Conservation (phyloP, 1,140 invertebrate genomes). For the Trichogramma pretiosum region DNA sequence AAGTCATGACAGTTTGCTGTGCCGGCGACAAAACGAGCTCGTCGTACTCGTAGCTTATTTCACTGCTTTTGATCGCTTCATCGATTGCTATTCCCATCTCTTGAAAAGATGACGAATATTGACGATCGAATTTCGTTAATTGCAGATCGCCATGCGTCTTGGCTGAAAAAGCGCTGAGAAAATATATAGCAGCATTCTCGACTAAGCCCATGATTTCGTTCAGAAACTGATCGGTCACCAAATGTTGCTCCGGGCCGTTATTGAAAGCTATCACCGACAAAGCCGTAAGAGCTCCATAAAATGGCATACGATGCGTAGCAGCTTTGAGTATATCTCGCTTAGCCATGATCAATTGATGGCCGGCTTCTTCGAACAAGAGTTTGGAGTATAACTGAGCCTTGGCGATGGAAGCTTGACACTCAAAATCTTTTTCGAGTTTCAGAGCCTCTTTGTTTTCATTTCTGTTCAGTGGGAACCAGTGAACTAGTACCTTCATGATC, state of each 20-base stretch:
- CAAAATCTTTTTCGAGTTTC: neutral
- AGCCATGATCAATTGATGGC: constrained; percentile 29
- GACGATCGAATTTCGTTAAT: neutral
- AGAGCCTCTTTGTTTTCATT: neutral
- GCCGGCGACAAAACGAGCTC: constrained; percentile 49
- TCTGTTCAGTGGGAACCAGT: constrained; percentile 21
- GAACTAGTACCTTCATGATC: constrained; percentile 37
- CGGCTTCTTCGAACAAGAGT: constrained; percentile 28
- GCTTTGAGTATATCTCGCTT: constrained; percentile 40
- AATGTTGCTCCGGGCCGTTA: constrained; percentile 17
- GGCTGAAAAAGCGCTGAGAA: constrained; percentile 35
- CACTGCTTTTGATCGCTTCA: constrained; percentile 30
- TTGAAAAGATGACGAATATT: constrained; percentile 51
- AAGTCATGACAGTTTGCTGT: constrained; percentile 60
- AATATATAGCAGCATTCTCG: constrained; percentile 34
- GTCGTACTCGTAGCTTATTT: constrained; percentile 32
- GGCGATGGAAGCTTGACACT: neutral
- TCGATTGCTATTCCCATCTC: constrained; percentile 52
- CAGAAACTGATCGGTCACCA: constrained; percentile 19
- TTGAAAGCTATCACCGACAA: constrained; percentile 27
- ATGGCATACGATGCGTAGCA: constrained; percentile 29
- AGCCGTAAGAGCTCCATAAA: constrained; percentile 36
- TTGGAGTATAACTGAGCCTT: constrained; percentile 10
- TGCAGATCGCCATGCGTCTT: constrained; percentile 27
- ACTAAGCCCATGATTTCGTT: constrained; percentile 31